Percentiles rank a stretch among this genome's conserved stretches.
phyloP scores from a whole-genome alignment of 2,113 vertebrate species.

The human region DNA sequence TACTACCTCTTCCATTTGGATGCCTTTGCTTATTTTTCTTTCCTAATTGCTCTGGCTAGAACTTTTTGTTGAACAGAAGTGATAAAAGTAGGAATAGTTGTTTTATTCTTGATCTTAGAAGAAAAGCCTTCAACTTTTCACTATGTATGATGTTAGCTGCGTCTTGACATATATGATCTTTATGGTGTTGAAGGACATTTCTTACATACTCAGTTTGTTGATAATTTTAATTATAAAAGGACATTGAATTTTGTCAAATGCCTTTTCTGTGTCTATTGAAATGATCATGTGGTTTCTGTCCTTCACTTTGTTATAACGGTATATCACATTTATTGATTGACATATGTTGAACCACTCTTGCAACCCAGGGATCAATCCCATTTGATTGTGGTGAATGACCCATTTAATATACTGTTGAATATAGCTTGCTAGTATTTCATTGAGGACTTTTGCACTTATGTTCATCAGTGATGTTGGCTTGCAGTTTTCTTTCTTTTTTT shows the following conservation, averaged over 20 bases:
- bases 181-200: neutral
- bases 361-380: neutral
- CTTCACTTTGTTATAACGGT: neutral
- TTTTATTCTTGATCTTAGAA: neutral
- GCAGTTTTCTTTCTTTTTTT: neutral
- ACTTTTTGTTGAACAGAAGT: neutral
- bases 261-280: neutral
- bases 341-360: neutral
- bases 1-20: neutral
- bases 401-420: neutral
- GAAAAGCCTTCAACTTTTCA: neutral
- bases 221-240: neutral
- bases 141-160: neutral
- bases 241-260: neutral
- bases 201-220: neutral
- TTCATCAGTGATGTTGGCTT: neutral
- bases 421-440: neutral
- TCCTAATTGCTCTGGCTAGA: neutral
- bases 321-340: neutral
- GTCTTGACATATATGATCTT: neutral
- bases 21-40: neutral
- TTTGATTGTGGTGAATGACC: neutral
- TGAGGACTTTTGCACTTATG: neutral
- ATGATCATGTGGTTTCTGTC: neutral
- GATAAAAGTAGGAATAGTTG: neutral